Percentiles rank a stretch among this genome's conserved stretches.
Evolutionary conservation across 2,888 invertebrate genomes (phyloP).

Genomic region (Dolomedes plantarius): DNA sequence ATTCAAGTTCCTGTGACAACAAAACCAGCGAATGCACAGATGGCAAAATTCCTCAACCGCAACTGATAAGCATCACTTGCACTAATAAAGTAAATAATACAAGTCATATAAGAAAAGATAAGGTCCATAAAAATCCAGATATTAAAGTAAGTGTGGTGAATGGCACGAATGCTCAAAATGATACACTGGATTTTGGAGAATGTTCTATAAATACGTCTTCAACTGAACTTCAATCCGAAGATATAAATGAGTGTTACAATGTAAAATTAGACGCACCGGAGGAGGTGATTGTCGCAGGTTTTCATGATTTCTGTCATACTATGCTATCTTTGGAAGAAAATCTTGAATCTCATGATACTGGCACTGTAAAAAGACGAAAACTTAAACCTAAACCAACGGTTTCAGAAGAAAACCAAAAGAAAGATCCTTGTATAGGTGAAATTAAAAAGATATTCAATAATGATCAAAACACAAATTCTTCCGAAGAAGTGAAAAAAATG

Average conservation of each 20-base stretch:
- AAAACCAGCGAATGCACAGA: neutral
- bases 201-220: conserved; percentile 27
- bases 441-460: neutral
- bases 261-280: conserved; percentile 69
- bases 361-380: conserved; percentile 45
- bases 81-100: neutral
- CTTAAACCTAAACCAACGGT: neutral
- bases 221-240: conserved; percentile 28
- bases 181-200: conserved; percentile 56
- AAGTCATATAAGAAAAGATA: neutral
- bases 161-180: neutral
- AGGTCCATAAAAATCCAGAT: neutral
- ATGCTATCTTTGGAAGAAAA: conserved; percentile 66
- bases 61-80: conserved; percentile 32
- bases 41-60: neutral
- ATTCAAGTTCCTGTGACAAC: neutral
- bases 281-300: conserved; percentile 64
- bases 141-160: conserved; percentile 16
- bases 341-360: conserved; percentile 44
- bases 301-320: conserved; percentile 71
- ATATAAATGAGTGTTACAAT: conserved; percentile 69
- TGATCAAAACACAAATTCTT: neutral
- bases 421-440: neutral
- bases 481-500: neutral
- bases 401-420: neutral